Evolutionary conservation across 2,888 invertebrate species (phyloP).

Genomic region (Nineta flava): DNA sequence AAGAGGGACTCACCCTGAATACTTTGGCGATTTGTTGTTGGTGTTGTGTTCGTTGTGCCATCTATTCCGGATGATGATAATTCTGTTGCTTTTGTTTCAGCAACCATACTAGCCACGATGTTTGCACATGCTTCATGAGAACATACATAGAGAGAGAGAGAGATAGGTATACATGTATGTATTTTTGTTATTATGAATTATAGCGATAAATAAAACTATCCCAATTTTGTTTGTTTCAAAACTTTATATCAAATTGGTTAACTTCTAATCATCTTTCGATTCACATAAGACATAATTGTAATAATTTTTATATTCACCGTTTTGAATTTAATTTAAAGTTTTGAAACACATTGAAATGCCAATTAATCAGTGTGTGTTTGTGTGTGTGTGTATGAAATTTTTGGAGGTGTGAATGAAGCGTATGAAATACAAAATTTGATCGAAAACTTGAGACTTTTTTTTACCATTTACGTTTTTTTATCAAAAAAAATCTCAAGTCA

Average conservation of each 20-base stretch:
- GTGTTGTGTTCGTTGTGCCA: conserved; percentile 17
- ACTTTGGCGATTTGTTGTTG: conserved; percentile 11
- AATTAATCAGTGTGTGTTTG: too few species aligned
- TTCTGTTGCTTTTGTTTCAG: conserved; percentile 15
- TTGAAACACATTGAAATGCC: too few species aligned
- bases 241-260: not conserved
- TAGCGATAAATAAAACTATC: not conserved
- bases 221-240: not conserved
- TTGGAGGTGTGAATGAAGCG: too few species aligned
- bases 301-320: not conserved
- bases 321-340: not conserved
- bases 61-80: conserved; percentile 22
- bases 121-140: conserved; percentile 31
- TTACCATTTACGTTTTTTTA: too few species aligned
- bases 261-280: too few species aligned
- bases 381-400: too few species aligned
- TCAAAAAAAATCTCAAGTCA: too few species aligned
- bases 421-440: too few species aligned
- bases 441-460: too few species aligned
- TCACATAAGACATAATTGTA: too few species aligned
- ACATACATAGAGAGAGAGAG: conserved; percentile 1
- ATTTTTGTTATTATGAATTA: not conserved
- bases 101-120: conserved; percentile 31
- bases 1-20: conserved; percentile 62
- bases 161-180: not conserved